Percentiles rank a stretch among this genome's conserved stretches.
phyloP scores from a whole-genome alignment of 2,113 vertebrate species.

The Tor tambroides region DNA sequence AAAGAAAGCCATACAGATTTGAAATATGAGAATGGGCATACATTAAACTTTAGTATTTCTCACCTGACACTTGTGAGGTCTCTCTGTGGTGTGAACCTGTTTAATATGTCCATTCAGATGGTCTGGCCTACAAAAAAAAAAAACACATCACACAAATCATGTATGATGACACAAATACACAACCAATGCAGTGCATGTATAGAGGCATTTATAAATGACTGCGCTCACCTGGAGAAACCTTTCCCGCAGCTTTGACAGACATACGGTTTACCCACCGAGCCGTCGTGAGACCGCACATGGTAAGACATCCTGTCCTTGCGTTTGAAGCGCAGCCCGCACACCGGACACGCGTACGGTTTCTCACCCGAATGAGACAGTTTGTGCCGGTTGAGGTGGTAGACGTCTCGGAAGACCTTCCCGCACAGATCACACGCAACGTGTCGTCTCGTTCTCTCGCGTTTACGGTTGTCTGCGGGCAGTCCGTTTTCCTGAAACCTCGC shows the following conservation, averaged over 20 bases:
- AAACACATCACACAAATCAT: not conserved
- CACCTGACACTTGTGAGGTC: constrained; percentile 99
- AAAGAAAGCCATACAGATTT: not conserved
- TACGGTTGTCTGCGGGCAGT: constrained; percentile 82
- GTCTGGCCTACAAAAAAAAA: constrained; percentile 84
- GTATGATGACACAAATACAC: not conserved
- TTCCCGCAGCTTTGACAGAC: constrained; percentile 99
- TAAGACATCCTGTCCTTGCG: constrained; percentile 99
- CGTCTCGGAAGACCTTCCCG: constrained; percentile 97
- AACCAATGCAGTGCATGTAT: not conserved
- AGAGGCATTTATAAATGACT: not conserved
- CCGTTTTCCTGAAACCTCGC: constrained; percentile 84
- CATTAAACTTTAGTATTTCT: constrained; percentile 52
- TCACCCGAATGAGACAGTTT: constrained; percentile 98
- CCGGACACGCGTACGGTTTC: constrained; percentile 97
- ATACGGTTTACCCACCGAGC: constrained; percentile 97
- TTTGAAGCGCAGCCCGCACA: constrained; percentile 97
- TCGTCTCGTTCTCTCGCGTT: constrained; percentile 92
- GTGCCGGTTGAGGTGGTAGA: constrained; percentile 98
- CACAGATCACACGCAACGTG: constrained; percentile 98
- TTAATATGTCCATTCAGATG: constrained; percentile 99
- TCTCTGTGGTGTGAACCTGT: constrained; percentile 98
- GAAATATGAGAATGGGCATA: not conserved
- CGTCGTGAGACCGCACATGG: constrained; percentile 96
- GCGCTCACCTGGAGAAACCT: constrained; percentile 95